Percentiles rank a stretch among this genome's conserved stretches.
Conservation (phyloP, 2,797 vertebrate species). For the Ptychobarbus kaznakovi region DNA sequence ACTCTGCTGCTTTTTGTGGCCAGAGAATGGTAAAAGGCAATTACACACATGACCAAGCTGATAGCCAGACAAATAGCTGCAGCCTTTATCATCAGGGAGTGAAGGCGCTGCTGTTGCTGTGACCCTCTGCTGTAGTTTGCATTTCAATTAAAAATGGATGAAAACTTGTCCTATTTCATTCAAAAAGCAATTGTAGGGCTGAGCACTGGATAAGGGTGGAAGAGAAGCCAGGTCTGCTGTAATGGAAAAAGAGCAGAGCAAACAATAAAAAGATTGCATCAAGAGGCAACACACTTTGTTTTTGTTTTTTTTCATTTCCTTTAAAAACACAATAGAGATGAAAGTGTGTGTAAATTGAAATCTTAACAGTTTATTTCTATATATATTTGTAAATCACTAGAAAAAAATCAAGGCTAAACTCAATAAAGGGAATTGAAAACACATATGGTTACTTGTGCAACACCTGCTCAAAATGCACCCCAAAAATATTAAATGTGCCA, state of each 20-base stretch:
- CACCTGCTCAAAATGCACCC: constrained; percentile 11
- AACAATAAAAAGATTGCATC: constrained; percentile 65
- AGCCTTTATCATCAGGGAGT: constrained; percentile 77
- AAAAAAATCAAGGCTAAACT: neutral
- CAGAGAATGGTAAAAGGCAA: constrained; percentile 76
- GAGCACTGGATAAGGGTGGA: constrained; percentile 57
- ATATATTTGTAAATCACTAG: constrained; percentile 5
- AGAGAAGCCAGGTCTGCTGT: constrained; percentile 61
- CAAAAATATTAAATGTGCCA: neutral
- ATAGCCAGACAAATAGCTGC: constrained; percentile 74
- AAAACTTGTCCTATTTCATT: constrained; percentile 74
- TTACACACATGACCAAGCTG: constrained; percentile 79
- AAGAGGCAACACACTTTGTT: constrained; percentile 51
- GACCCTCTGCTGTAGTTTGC: constrained; percentile 71
- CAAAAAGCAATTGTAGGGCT: constrained; percentile 68
- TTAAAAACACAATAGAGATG: constrained; percentile 36
- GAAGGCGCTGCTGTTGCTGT: constrained; percentile 69
- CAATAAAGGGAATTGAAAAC: constrained; percentile 24
- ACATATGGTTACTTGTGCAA: neutral
- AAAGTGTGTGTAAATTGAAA: constrained; percentile 50
- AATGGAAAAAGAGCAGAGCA: constrained; percentile 60
- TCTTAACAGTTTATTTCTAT: constrained; percentile 35
- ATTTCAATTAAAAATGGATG: constrained; percentile 74
- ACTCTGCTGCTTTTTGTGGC: constrained; percentile 76
- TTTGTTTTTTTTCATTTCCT: constrained; percentile 27